These are phyloP conservation scores for Caenorhabditis inopinata DNA, from an alignment of 1,140 invertebrate species.

Conservation along the genomic window DNA sequence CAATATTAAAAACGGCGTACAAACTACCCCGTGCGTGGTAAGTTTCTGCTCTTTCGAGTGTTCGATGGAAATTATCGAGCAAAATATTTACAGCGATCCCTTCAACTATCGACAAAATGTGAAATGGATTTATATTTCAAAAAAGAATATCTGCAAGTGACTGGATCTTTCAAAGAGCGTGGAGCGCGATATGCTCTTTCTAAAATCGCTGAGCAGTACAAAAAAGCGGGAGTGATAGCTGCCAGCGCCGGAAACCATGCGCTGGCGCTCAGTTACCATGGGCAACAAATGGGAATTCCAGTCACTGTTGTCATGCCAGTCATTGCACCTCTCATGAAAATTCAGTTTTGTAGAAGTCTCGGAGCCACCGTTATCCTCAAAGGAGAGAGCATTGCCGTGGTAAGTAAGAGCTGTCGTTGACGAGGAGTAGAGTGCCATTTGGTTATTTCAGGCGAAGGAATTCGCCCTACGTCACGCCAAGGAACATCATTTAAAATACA, in stretches of 20 bases:
- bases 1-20: constrained; percentile 80
- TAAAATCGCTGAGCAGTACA: constrained; percentile 75
- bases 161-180: constrained; percentile 89
- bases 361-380: constrained; percentile 82
- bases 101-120: constrained; percentile 73
- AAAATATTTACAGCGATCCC: constrained; percentile 53
- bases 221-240: constrained; percentile 79
- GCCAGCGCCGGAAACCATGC: constrained; percentile 91
- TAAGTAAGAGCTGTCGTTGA: constrained; percentile 46
- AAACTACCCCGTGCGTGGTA: constrained; percentile 82
- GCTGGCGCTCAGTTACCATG: constrained; percentile 83
- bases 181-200: constrained; percentile 83
- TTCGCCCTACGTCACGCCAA: constrained; percentile 77
- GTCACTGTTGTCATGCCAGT: constrained; percentile 91
- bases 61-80: neutral
- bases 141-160: constrained; percentile 87
- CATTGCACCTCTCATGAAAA: constrained; percentile 88
- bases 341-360: constrained; percentile 79
- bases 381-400: constrained; percentile 81
- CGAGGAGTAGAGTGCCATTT: neutral
- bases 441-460: constrained; percentile 72
- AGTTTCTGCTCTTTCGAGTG: constrained; percentile 59
- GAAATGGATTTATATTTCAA: constrained; percentile 86
- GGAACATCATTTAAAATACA: constrained; percentile 76
- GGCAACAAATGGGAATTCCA: constrained; percentile 77